phyloP scores from a whole-genome alignment of 2,797 vertebrate genomes.

The Danio jaintianensis region DNA sequence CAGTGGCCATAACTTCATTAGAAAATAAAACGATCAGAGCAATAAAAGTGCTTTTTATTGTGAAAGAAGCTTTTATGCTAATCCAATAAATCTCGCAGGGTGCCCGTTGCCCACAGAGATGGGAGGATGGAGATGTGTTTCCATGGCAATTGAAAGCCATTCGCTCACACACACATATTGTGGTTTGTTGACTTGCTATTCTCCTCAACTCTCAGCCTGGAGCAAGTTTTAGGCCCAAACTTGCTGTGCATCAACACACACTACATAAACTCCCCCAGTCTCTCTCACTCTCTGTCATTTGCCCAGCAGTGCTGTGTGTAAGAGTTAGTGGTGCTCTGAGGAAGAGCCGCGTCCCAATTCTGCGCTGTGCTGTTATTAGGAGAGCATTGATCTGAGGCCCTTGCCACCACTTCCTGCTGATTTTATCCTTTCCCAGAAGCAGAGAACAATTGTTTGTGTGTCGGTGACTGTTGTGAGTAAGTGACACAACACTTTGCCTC shows the following conservation, averaged over 20 bases:
- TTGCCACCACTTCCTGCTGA: conserved; percentile 76
- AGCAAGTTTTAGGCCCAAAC: conserved; percentile 53
- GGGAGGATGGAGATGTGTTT: conserved; percentile 64
- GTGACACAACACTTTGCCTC: background rate
- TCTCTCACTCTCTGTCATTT: background rate
- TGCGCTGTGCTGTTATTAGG: conserved; percentile 70
- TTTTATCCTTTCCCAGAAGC: conserved; percentile 59
- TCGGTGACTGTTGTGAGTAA: conserved; percentile 24
- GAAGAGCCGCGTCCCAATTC: conserved; percentile 70
- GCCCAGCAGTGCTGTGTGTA: conserved; percentile 7
- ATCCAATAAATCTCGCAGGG: conserved; percentile 75
- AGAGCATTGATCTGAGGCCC: conserved; percentile 75
- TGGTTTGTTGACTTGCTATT: conserved; percentile 63
- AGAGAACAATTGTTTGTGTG: conserved; percentile 22
- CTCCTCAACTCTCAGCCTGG: conserved; percentile 55
- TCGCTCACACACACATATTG: conserved; percentile 56
- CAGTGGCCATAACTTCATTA: conserved; percentile 76
- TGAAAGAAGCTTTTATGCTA: conserved; percentile 78
- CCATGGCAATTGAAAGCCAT: conserved; percentile 71
- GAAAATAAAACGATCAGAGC: conserved; percentile 81
- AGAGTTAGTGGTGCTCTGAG: conserved; percentile 51
- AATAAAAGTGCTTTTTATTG: conserved; percentile 76
- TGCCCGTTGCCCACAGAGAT: conserved; percentile 65
- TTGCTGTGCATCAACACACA: conserved; percentile 22
- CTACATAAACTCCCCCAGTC: conserved; percentile 16